Evolutionary conservation across 2,113 vertebrate genomes (phyloP), one percentile per base, ranked within the genome.

Genomic region (Brachypteracias leptosomus): DNA sequence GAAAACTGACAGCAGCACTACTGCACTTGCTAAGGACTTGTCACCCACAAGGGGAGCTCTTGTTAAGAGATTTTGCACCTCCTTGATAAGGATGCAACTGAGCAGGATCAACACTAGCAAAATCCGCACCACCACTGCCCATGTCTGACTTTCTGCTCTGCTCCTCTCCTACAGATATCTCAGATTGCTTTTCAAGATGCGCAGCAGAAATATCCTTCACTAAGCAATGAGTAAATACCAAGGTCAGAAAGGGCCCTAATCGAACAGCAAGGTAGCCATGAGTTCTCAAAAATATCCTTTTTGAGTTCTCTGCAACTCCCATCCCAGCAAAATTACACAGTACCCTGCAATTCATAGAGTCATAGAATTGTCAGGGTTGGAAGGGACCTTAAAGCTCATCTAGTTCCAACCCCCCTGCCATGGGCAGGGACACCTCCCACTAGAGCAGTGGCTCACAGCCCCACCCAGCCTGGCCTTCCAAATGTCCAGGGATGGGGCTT

Each of bases 101-200:
- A 81, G 29, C 42, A 67, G 63, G 52, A 76, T 13, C 0, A 0
- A 52, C 29, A 5, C 36, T 52, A 33, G 58, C 20, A 75, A 75
- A 85, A 54, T 0, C 29, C 62, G 29, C 28, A 73, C 5, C 21
- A 44, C 10, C 15, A 42, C 42, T 42, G 42, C 15, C 15, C 1
- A 10, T 7, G 11, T 21, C 47, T n/a, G 16, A 1, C 57, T 89
- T 44, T 44, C 46, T 63, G 4, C 36, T 49, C 67, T 51, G 19
- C 28, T 49, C 25, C 38, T 49, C 35, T 79, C n/a, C 36, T 21
- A 13, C 7, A 22, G 62, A 13, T 5, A 7, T 44, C 52, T 63
- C 57, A 35, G 6, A 1, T 1, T 3, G 3, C 8, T 54, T 52
- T 11, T 47, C 47, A 47, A 58, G 76, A 17, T 22, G 21, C 1